Conservation (phyloP, 2,888 invertebrate species). For the Macrophya annulata region DNA sequence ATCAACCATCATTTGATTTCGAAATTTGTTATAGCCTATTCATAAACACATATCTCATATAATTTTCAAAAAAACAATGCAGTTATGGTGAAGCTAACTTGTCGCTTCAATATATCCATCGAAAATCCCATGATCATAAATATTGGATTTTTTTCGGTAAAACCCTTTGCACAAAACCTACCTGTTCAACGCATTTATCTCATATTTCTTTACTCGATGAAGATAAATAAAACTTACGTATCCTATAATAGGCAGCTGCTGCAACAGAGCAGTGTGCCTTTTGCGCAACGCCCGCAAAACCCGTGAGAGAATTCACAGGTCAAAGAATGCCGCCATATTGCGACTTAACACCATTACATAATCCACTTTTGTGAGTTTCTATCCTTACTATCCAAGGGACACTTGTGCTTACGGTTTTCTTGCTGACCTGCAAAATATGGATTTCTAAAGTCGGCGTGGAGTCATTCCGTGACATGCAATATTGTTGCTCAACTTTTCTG, state of each 20-base stretch:
- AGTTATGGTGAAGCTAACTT: not conserved
- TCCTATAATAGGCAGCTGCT: conserved; percentile 2
- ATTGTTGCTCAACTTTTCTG: conserved; percentile 36
- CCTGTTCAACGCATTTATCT: conserved; percentile 40
- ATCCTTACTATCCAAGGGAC: not conserved
- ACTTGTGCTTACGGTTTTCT: not conserved
- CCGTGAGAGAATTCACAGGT: conserved; percentile 74
- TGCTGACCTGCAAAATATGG: conserved; percentile 8
- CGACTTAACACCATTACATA: conserved; percentile 74
- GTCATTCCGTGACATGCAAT: conserved; percentile 30
- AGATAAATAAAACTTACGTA: not conserved
- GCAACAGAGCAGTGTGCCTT: conserved; percentile 58
- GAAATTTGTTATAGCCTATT: not conserved
- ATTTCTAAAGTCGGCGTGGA: conserved; percentile 19
- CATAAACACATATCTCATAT: not conserved
- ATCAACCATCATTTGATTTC: not conserved
- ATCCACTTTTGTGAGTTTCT: conserved; percentile 70
- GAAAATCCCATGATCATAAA: not conserved
- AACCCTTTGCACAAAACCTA: conserved; percentile 37
- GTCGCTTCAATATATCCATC: not conserved
- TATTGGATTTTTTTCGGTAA: not conserved
- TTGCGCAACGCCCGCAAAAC: conserved; percentile 63
- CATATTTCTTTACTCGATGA: conserved; percentile 6
- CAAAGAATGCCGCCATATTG: conserved; percentile 76
- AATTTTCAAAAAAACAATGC: not conserved